Evolutionary conservation across 2,888 invertebrate genomes (phyloP), one percentile per base, ranked within the genome.

Genomic region (Phortica magna): DNA sequence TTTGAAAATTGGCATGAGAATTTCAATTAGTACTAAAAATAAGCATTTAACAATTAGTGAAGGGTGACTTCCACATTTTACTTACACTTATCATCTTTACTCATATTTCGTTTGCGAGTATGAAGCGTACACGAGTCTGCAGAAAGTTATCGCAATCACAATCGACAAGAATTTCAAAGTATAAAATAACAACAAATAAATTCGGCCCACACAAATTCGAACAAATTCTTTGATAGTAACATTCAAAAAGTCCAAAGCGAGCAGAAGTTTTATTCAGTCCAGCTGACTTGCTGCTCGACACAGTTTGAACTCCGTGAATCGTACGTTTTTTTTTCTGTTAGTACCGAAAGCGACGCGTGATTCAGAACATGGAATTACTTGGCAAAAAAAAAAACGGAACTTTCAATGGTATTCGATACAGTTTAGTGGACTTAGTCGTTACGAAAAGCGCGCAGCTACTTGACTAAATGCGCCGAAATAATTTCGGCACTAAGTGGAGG

Each of bases 31-130:
- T 2, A 1, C 48, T 12, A 48, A 48, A 48, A 9, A 48, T 12
- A 48, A 48, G 48, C 48, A 1, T 31, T 31, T 31, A 31, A 31
- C 48, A 48, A 48, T 48, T 48, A 48, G 14, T 48, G 48, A 14
- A 12, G 9, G 17, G 17, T 19, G 19, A 59, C 10, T 39, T 2
- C n/a, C n/a, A 65, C 55, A 14, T 17, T 53, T 64, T 84, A 90
- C 90, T 90, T 84, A 90, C 90, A 90, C 84, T 89, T 89, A 80
- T 90, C 90, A 88, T 90, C 90, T 83, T 89, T 84, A 84, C 90
- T 90, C 90, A 90, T 90, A 85, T 86, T 90, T 82, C 75, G 79
- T 73, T 48, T 48, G 2, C 48, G 14, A 48, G 14, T 48, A 31
- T 31, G 31, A 31, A 48, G 48, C 48, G 48, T 2, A 14, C 14